A percentile compares a stretch with the other conserved stretches of the same genome.
phyloP scores from a whole-genome alignment of 1,140 invertebrate species.

The Procambarus clarkii region DNA sequence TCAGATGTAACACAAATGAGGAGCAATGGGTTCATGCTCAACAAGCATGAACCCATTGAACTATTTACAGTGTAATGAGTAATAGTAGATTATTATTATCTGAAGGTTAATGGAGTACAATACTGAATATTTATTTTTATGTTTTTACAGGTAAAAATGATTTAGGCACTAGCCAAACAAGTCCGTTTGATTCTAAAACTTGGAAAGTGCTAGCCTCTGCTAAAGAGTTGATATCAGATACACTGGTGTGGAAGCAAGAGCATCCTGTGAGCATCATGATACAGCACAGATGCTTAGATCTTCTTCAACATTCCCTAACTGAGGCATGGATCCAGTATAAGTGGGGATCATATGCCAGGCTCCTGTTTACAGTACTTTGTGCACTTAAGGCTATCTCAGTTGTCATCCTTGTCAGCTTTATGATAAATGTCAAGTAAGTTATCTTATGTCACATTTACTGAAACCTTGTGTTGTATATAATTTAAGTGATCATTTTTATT shows the following conservation, averaged over 20 bases:
- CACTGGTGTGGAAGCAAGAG: neutral
- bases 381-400: neutral
- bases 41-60: no score
- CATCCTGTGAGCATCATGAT: slow-evolving; percentile 2
- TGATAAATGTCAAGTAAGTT: neutral
- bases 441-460: neutral
- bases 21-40: no score
- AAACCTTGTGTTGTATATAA: no score
- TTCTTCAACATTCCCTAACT: neutral
- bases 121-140: neutral
- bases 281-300: neutral
- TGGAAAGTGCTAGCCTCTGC: neutral
- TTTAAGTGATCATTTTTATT: no score
- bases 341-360: neutral
- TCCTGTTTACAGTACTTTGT: neutral
- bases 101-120: no score
- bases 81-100: no score
- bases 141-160: neutral
- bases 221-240: neutral
- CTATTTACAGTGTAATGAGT: no score
- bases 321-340: neutral
- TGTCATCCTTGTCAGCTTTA: neutral
- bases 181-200: neutral
- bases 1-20: no score
- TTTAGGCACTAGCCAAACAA: neutral